phyloP scores from a whole-genome alignment of 1,140 invertebrate genomes.

The Aphis gossypii region DNA sequence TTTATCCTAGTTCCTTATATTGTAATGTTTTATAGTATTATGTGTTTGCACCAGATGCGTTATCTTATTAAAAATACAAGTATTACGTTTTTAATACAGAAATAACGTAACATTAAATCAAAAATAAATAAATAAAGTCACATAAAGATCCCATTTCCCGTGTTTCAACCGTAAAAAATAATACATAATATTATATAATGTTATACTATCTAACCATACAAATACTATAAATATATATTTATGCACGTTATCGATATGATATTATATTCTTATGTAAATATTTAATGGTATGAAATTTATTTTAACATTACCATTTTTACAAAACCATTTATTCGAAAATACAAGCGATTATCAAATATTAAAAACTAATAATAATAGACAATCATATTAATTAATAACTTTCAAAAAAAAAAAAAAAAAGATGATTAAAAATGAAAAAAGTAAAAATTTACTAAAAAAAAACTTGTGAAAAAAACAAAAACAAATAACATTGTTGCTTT shows the following conservation, averaged over 20 bases:
- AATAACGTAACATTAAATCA: neutral
- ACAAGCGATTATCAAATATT: neutral
- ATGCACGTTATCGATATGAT: neutral
- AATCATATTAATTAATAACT: neutral
- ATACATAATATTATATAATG: neutral
- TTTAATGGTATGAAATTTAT: too few relatives aligned
- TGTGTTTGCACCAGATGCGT: neutral
- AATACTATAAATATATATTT: neutral
- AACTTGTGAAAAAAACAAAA: neutral
- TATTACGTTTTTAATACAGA: neutral
- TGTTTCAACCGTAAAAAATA: neutral
- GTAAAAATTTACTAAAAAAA: neutral
- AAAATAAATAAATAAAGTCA: neutral
- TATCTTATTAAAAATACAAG: neutral
- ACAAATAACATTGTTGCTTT: neutral
- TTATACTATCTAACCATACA: neutral
- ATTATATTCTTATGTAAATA: neutral
- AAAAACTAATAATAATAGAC: neutral
- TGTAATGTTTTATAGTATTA: neutral
- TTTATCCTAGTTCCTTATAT: neutral
- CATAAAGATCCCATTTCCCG: neutral
- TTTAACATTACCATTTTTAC: too few relatives aligned
- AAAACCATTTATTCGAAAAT: neutral
- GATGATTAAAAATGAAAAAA: neutral
- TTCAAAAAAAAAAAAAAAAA: neutral